phyloP scores from a whole-genome alignment of 2,888 invertebrate genomes.

The Furcula furcula region DNA sequence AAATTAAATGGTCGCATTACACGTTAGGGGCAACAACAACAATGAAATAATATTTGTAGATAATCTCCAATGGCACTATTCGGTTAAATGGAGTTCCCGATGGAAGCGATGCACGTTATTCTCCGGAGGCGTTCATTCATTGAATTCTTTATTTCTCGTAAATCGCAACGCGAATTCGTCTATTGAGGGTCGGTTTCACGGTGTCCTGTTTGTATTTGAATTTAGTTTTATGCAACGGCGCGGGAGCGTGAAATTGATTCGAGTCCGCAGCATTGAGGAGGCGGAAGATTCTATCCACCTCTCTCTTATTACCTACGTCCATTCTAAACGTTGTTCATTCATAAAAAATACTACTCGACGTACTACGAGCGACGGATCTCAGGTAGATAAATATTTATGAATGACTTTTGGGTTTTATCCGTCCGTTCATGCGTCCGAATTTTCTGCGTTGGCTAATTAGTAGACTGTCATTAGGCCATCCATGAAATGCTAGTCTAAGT shows the following conservation, averaged over 20 bases:
- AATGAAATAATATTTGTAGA: slow-evolving; percentile 45
- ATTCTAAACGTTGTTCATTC: slow-evolving; percentile 54
- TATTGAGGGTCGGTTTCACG: slow-evolving; percentile 43
- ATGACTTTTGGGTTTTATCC: slow-evolving; percentile 40
- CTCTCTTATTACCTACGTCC: slow-evolving; percentile 53
- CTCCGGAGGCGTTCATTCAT: slow-evolving; percentile 71
- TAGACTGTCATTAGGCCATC: no score
- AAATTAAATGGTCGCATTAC: slow-evolving; percentile 57
- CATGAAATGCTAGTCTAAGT: no score
- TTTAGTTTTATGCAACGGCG: slow-evolving; percentile 74
- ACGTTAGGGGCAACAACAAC: slow-evolving; percentile 45
- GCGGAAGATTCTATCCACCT: slow-evolving; percentile 58
- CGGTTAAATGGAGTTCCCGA: slow-evolving; percentile 50
- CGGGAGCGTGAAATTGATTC: slow-evolving; percentile 73
- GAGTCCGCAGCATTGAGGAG: slow-evolving; percentile 43
- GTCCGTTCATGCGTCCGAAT: slow-evolving; percentile 12
- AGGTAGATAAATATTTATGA: slow-evolving; percentile 58
- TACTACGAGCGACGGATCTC: slow-evolving; percentile 48
- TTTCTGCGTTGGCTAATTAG: no score
- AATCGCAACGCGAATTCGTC: slow-evolving; percentile 44
- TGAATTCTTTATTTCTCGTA: slow-evolving; percentile 57
- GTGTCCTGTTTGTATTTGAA: slow-evolving; percentile 52
- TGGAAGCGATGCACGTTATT: slow-evolving; percentile 48
- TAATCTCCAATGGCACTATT: slow-evolving; percentile 63
- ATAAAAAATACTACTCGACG: slow-evolving; percentile 59